Conservation (phyloP, 2,888 invertebrate genomes). For the Tetragonula carbonaria region DNA sequence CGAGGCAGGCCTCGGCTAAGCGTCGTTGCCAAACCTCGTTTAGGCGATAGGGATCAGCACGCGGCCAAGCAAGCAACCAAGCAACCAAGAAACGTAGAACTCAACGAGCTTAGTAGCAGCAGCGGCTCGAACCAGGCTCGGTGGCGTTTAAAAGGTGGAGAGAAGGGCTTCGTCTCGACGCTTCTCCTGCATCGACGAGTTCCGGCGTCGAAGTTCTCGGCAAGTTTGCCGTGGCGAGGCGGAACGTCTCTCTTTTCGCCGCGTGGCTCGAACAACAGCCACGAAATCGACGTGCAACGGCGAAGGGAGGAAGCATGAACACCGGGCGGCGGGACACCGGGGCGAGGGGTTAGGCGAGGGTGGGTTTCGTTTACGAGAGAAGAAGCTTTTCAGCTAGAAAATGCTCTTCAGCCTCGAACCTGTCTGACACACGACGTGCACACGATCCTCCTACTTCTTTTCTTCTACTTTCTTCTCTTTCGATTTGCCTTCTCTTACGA, state of each 20-base stretch:
- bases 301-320: conserved; percentile 25
- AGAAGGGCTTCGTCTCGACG: conserved; percentile 65
- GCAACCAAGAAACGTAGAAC: conserved; percentile 40
- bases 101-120: conserved; percentile 28
- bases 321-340: background rate
- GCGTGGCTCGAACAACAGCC: conserved; percentile 39
- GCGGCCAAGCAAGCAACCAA: conserved; percentile 68
- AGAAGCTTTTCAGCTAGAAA: conserved; percentile 55
- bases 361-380: conserved; percentile 37
- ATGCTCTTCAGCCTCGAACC: conserved; percentile 57
- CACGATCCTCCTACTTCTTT: conserved; percentile 46
- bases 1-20: conserved; percentile 75
- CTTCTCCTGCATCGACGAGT: conserved; percentile 75
- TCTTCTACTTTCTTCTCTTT: conserved; percentile 7
- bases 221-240: conserved; percentile 73
- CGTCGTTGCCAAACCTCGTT: conserved; percentile 83
- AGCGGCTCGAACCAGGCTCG: background rate
- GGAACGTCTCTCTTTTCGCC: conserved; percentile 40
- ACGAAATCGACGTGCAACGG: conserved; percentile 46
- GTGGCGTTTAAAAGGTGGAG: conserved; percentile 40
- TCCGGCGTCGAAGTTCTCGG: conserved; percentile 78
- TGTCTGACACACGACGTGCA: conserved; percentile 72
- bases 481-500: too few species aligned
- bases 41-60: conserved; percentile 82
- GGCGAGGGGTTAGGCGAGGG: conserved; percentile 4